Base-by-base conservation (phyloP, 2,888 invertebrate species). In the Lithophane socia region DNA sequence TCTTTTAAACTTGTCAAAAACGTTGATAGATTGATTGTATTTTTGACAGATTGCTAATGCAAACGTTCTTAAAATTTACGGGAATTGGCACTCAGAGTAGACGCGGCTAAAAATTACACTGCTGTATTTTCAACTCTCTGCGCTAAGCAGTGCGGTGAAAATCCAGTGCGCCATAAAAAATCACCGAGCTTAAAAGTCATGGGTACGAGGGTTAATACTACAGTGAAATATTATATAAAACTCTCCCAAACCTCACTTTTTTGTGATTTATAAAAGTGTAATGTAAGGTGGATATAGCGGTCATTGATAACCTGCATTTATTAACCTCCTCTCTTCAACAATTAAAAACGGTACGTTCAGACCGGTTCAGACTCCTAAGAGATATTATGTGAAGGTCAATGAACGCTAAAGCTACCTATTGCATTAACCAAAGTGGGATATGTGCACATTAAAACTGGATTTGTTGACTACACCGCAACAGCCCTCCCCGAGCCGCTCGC, bases 381-480 rank as follows among this genome's bases (percentile, higher is more conserved):
- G 2, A 52, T 61, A 12, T 5, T 18, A 5, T 24, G 16, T 75
- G 47, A 42, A 37, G 16, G 21, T 13, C 65, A 73, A 47, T 24
- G 52, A 73, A 21, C 47, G 24, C 54, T 52, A 65, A 18, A 21
- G 37, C 16, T 24, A 60, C 4, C 21, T 73, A 18, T 10, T 58
- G n/a, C 13, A 58, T n/a, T 44, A 64, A 52, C 21, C 24, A 42
- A 61, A 37, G 13, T 24, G 3, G 77, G 49, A 70, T 29, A 61
- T 18, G 37, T 64, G 67, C 64, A 72, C 56, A 69, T 78, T 68
- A 75, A 13, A 63, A 60, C 69, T 80, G 65, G 12, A 73, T 71
- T 81, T 56, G 77, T 18, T 61, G 16, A 37, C 8, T 69, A 42
- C n/a, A 69, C 13, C 56, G 49, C 29, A 37, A 12, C 58, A 64